Evolutionary conservation across 2,113 vertebrate genomes (phyloP).

Genomic region (Glaucidium brasilianum): DNA sequence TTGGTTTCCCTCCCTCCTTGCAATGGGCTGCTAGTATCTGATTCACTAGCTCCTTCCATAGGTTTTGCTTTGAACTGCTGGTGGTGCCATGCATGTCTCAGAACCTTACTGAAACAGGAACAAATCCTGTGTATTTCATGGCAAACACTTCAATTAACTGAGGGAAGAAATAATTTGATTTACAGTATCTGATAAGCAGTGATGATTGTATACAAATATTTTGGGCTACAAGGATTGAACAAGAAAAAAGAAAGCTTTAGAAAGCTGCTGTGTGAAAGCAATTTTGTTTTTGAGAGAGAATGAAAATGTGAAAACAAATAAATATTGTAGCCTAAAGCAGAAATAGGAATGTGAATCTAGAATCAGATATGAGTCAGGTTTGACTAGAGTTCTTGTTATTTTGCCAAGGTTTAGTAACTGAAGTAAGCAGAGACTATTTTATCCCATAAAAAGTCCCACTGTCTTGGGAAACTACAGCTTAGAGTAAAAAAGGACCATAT

Average conservation of each 20-base stretch:
- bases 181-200: not conserved
- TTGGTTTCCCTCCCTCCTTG: rapidly evolving
- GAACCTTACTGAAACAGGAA: not conserved
- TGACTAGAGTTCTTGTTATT: not conserved
- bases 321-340: not conserved
- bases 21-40: not conserved
- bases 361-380: not conserved
- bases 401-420: not conserved
- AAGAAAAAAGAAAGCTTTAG: not conserved
- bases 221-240: not conserved
- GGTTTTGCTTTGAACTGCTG: not conserved
- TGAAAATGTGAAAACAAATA: not conserved
- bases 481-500: not conserved
- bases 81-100: not conserved
- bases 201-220: not conserved
- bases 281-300: not conserved
- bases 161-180: not conserved
- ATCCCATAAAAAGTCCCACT: not conserved
- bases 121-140: not conserved
- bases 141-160: not conserved
- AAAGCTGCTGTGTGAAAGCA: not conserved
- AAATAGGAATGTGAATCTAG: not conserved
- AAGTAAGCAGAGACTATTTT: not conserved
- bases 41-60: not conserved
- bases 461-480: not conserved